Base-by-base conservation (phyloP, 2,888 invertebrate species). In the Dynastes maya region DNA sequence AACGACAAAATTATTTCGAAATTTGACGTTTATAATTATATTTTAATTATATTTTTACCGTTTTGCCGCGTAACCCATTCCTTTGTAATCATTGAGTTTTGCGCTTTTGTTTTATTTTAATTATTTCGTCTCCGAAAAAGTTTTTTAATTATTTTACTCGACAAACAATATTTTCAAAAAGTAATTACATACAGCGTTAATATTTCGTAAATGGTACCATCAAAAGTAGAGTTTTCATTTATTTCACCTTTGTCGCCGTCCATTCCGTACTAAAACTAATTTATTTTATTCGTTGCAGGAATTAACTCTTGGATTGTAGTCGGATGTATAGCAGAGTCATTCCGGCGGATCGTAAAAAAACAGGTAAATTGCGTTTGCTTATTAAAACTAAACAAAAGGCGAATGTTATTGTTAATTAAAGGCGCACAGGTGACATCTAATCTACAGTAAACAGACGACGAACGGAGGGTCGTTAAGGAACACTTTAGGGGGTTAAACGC, bases 331-430 rank as follows among this genome's bases (percentile, higher is more conserved):
- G 72, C 72, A 72, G 72, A 72, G 72, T 72, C 72, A 72, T 72
- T 72, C 58, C 72, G 40, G 16, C 58, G 40, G 72, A 72, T 72
- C 72, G 58, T 72, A 72, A 61, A 72, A 72, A 72, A 72, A 49
- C 68, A 72, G 72, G 72, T 72, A 72, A 72, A 72, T 72, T 72
- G 61, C 72, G 72, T 72, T 72, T 72, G 72, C 72, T 72, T 72
- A 72, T 72, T 72, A 72, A 72, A 72, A 72, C 72, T 72, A 72
- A 72, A 72, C 72, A 72, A 72, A 72, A 61, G 72, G 72, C 40
- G 72, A 72, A 61, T 72, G 58, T 72, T 72, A 72, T 58, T 58
- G 72, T 72, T 72, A 72, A 72, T 72, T 72, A 72, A 72, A 58
- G 61, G 58, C 45, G 40, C 61, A 72, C 72, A 72, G 72, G 72